These are phyloP conservation scores for Struthidea cinerea DNA, from an alignment of 2,113 vertebrate genomes.

Conservation along the genomic window DNA sequence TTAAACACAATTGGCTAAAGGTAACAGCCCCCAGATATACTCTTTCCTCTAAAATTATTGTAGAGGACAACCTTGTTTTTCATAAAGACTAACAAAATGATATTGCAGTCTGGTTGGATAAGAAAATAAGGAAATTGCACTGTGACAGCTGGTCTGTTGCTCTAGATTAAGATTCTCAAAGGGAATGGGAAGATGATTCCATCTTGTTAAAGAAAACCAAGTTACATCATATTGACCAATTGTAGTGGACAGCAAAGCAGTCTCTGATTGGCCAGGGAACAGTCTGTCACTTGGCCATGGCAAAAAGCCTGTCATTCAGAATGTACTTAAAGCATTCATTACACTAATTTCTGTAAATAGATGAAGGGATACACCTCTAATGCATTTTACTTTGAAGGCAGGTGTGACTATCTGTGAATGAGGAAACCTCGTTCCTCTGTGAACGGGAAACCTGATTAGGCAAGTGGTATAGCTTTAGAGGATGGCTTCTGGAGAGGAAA, in stretches of 20 bases:
- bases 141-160: background rate
- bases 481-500: slow-evolving; percentile 8
- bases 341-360: slow-evolving; percentile 25
- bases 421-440: too few species aligned
- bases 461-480: background rate
- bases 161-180: slow-evolving; percentile 14
- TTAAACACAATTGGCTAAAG: background rate
- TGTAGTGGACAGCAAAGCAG: background rate
- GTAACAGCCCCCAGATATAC: background rate
- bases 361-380: slow-evolving; percentile 5
- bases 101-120: background rate
- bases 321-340: background rate
- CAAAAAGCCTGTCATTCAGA: background rate
- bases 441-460: slow-evolving; percentile 53
- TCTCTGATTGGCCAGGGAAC: background rate
- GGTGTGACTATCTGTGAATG: slow-evolving; percentile 25
- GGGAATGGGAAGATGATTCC: background rate
- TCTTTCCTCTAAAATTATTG: background rate
- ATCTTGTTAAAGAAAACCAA: slow-evolving; percentile 1
- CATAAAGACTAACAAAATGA: background rate
- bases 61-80: background rate
- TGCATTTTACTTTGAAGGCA: slow-evolving; percentile 21
- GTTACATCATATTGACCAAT: background rate
- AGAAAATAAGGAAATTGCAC: background rate
- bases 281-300: background rate